phyloP scores from a whole-genome alignment of 2,888 invertebrate species.

The Tetramorium bicarinatum region DNA sequence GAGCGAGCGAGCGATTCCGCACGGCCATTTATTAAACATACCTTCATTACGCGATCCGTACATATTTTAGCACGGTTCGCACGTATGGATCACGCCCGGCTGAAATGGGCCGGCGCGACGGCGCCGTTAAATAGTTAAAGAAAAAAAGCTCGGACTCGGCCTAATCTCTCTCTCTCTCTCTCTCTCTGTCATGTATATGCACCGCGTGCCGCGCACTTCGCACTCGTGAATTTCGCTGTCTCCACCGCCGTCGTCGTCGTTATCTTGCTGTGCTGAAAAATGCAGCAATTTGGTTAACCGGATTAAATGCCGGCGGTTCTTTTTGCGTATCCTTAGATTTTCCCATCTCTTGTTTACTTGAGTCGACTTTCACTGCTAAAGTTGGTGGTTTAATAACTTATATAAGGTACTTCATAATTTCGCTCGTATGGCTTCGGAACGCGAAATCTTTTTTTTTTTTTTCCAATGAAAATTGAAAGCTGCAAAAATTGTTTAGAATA shows the following conservation, averaged over 20 bases:
- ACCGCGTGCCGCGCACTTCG: background rate
- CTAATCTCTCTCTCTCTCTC: conserved; percentile 8
- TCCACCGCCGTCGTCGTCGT: background rate
- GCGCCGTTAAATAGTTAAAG: conserved; percentile 66
- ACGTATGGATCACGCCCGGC: conserved; percentile 60
- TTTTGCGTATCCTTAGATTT: conserved; percentile 19
- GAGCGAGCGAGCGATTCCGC: conserved; percentile 61
- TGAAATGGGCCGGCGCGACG: conserved; percentile 63
- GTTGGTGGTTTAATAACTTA: conserved; percentile 1
- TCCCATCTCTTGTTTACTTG: conserved; percentile 17
- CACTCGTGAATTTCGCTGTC: conserved; percentile 16
- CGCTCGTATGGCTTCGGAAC: background rate
- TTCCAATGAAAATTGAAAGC: background rate
- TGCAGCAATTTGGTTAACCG: conserved; percentile 33
- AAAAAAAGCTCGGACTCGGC: conserved; percentile 59
- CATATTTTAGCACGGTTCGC: conserved; percentile 81
- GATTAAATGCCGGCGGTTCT: conserved; percentile 41
- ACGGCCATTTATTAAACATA: conserved; percentile 82
- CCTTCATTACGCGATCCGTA: conserved; percentile 82
- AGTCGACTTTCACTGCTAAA: background rate
- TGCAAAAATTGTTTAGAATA: background rate
- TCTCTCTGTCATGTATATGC: no score
- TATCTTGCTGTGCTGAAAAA: conserved; percentile 33
- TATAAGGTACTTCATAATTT: background rate
- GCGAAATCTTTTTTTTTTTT: background rate